These are phyloP conservation scores for Hafferia zeledoni DNA, from an alignment of 2,797 vertebrate genomes.

Conservation along the genomic window DNA sequence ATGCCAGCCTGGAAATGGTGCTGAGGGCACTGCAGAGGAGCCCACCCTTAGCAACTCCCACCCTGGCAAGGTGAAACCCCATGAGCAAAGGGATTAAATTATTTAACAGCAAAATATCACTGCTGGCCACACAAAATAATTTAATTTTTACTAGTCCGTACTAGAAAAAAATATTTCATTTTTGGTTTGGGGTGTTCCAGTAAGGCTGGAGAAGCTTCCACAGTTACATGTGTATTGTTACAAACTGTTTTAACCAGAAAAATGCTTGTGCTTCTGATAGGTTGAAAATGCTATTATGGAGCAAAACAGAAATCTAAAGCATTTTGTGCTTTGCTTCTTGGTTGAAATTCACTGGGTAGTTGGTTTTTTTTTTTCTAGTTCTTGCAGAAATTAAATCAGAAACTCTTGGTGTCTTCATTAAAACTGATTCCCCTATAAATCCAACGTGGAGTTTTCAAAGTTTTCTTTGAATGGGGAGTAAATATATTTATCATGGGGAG, in stretches of 20 bases:
- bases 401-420: conserved; percentile 12
- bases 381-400: conserved; percentile 52
- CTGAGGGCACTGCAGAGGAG: conserved; percentile 37
- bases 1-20: conserved; percentile 3
- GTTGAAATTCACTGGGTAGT: conserved; percentile 45
- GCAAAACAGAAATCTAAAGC: conserved; percentile 21
- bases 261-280: conserved; percentile 53
- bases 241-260: conserved; percentile 60
- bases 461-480: background rate
- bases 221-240: conserved; percentile 37
- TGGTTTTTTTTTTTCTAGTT: background rate
- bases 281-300: background rate
- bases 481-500: background rate
- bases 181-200: conserved; percentile 53
- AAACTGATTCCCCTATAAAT: conserved; percentile 25
- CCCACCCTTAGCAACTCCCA: conserved; percentile 24
- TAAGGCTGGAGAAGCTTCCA: conserved; percentile 37
- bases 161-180: conserved; percentile 9
- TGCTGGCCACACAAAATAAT: background rate
- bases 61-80: conserved; percentile 12
- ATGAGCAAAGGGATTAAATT: conserved; percentile 42
- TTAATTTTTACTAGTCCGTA: conserved; percentile 8
- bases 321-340: background rate
- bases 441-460: background rate
- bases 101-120: conserved; percentile 46